A percentile compares a stretch with the other conserved stretches of the same genome.
Conservation (phyloP, 2,797 vertebrate species). For the Pipistrellus pipistrellus region DNA sequence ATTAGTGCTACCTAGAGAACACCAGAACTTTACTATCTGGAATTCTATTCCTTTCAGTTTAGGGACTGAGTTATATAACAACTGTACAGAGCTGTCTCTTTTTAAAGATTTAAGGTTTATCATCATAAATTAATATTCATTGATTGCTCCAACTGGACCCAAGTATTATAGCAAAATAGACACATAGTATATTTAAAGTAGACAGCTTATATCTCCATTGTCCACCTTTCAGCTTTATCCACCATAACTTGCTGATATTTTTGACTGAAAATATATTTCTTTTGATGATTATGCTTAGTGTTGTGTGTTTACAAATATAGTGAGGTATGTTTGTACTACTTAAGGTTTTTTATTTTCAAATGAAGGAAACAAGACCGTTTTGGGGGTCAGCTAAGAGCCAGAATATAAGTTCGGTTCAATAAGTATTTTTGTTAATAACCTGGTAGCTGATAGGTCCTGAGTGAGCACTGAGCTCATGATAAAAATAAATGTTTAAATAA, state of each 20-base stretch:
- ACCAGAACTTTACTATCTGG: not conserved
- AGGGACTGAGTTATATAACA: not conserved
- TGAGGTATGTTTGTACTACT: not conserved
- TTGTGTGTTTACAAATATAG: not conserved
- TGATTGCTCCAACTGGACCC: not conserved
- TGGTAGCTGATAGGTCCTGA: not conserved
- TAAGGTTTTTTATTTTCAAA: slow-evolving; percentile 11
- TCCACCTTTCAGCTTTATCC: not conserved
- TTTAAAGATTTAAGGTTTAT: not conserved
- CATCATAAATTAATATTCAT: not conserved
- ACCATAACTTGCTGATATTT: not conserved
- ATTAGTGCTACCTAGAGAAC: not conserved
- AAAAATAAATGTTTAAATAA: not conserved
- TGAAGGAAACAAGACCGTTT: not conserved
- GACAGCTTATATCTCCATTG: not conserved
- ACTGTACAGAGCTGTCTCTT: not conserved
- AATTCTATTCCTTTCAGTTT: not conserved
- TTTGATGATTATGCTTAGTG: not conserved
- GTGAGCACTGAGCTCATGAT: not conserved
- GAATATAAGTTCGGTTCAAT: not conserved
- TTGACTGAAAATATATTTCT: slow-evolving; percentile 23
- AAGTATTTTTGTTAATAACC: not conserved
- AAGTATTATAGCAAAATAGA: not conserved
- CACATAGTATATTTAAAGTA: not conserved
- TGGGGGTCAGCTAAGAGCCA: not conserved